A percentile compares a stretch with the other conserved stretches of the same genome.
phyloP scores from a whole-genome alignment of 2,113 vertebrate species.

The Solea solea region DNA sequence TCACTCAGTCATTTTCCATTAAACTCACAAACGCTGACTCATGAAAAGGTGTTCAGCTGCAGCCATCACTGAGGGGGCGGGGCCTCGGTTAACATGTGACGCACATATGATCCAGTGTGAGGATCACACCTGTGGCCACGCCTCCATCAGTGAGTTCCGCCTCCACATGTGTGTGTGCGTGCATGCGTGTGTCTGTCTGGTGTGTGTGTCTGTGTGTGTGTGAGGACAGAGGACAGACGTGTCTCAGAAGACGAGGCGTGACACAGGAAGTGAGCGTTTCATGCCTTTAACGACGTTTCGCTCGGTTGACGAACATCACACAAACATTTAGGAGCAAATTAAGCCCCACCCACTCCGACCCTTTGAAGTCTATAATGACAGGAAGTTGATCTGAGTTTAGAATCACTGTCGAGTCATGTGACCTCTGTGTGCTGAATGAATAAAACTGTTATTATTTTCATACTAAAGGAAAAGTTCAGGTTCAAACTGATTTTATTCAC shows the following conservation, averaged over 20 bases:
- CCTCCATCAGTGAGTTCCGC: no score
- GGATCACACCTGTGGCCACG: slow-evolving; percentile 45
- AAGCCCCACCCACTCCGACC: slow-evolving; percentile 64
- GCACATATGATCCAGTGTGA: slow-evolving; percentile 41
- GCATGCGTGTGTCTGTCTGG: not conserved
- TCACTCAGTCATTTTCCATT: slow-evolving; percentile 4
- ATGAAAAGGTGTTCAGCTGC: slow-evolving; percentile 19
- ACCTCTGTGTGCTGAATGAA: no score
- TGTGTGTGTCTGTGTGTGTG: not conserved
- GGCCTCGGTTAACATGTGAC: slow-evolving; percentile 42
- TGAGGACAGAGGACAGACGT: not conserved
- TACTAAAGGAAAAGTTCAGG: no score
- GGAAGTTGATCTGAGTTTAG: not conserved
- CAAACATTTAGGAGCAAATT: slow-evolving; percentile 72
- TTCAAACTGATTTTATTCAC: no score
- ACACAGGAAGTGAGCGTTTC: slow-evolving; percentile 60
- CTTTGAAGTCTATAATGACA: slow-evolving; percentile 70
- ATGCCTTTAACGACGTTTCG: slow-evolving; percentile 57
- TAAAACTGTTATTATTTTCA: no score
- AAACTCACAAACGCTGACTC: slow-evolving; percentile 5
- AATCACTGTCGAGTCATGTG: not conserved
- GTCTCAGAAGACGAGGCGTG: slow-evolving; percentile 10
- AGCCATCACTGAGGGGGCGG: slow-evolving; percentile 2
- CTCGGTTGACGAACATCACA: slow-evolving; percentile 75
- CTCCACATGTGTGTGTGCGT: not conserved